Conservation (phyloP, 2,113 vertebrate genomes). For the Labeo catla region DNA sequence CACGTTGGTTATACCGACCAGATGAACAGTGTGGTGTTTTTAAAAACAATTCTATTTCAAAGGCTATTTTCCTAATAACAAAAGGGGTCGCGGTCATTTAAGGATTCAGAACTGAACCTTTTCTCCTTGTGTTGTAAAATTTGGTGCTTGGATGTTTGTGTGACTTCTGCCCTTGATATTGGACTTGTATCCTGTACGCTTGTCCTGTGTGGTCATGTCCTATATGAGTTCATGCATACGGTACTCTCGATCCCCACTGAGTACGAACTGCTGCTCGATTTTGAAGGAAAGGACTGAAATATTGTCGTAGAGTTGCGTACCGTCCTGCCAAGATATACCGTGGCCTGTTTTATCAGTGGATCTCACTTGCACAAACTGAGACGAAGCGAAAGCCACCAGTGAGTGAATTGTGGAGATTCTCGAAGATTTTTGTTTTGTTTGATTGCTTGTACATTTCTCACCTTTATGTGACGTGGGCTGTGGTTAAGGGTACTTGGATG, state of each 20-base stretch:
- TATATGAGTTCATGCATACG: constrained; percentile 50
- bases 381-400: constrained; percentile 53
- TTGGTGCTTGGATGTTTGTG: constrained; percentile 67
- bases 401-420: constrained; percentile 51
- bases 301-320: constrained; percentile 52
- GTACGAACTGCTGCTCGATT: constrained; percentile 49
- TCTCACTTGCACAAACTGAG: constrained; percentile 59
- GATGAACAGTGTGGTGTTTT: constrained; percentile 62
- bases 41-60: constrained; percentile 59
- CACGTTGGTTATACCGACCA: constrained; percentile 59
- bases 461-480: constrained; percentile 51
- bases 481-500: constrained; percentile 72
- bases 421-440: constrained; percentile 53
- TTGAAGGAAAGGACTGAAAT: constrained; percentile 47
- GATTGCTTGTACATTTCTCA: constrained; percentile 61
- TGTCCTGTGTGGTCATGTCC: constrained; percentile 56
- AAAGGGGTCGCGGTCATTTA: constrained; percentile 62
- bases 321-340: constrained; percentile 48
- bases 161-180: constrained; percentile 61
- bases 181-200: constrained; percentile 61
- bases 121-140: constrained; percentile 63
- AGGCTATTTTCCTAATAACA: constrained; percentile 63
- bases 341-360: constrained; percentile 54
- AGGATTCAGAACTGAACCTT: constrained; percentile 55
- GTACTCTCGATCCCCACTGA: constrained; percentile 51